phyloP scores from a whole-genome alignment of 2,797 vertebrate genomes.

The Apogon talboti region DNA sequence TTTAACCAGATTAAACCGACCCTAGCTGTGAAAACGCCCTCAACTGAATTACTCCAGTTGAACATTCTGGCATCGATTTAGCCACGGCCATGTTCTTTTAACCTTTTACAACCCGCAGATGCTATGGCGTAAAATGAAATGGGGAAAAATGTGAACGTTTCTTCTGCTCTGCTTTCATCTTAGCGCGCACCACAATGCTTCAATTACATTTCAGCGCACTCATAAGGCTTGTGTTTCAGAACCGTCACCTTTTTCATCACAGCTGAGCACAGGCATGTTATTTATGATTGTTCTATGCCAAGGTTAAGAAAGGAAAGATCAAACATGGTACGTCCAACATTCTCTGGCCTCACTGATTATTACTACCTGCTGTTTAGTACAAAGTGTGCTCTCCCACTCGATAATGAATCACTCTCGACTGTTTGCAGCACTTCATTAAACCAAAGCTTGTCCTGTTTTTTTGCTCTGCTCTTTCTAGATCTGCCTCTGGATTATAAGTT shows the following conservation, averaged over 20 bases:
- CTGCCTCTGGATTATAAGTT: slow-evolving; percentile 96
- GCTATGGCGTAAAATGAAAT: background rate
- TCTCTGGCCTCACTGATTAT: slow-evolving; percentile 20
- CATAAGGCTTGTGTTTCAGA: too few species aligned
- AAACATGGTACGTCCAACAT: background rate
- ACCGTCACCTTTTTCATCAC: slow-evolving; percentile 1
- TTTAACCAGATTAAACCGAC: too few species aligned
- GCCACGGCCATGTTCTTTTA: background rate
- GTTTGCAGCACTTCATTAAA: background rate
- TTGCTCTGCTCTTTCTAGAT: slow-evolving; percentile 76
- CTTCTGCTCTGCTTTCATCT: background rate
- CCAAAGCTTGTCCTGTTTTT: slow-evolving; percentile 17
- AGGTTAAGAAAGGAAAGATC: slow-evolving; percentile 5
- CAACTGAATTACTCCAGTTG: too few species aligned
- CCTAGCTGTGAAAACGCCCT: too few species aligned
- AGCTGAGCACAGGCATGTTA: background rate
- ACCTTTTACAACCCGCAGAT: background rate
- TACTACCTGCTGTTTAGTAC: slow-evolving; percentile 16
- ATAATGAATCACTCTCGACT: background rate
- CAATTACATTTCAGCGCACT: too few species aligned
- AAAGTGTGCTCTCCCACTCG: slow-evolving; percentile 9
- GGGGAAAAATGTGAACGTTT: background rate
- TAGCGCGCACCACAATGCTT: background rate
- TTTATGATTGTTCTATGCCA: background rate
- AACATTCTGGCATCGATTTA: too few species aligned